Percentiles rank a stretch among this genome's conserved stretches.
Conservation (phyloP, 2,888 invertebrate species). For the Drosophila nr. perissopoda region DNA sequence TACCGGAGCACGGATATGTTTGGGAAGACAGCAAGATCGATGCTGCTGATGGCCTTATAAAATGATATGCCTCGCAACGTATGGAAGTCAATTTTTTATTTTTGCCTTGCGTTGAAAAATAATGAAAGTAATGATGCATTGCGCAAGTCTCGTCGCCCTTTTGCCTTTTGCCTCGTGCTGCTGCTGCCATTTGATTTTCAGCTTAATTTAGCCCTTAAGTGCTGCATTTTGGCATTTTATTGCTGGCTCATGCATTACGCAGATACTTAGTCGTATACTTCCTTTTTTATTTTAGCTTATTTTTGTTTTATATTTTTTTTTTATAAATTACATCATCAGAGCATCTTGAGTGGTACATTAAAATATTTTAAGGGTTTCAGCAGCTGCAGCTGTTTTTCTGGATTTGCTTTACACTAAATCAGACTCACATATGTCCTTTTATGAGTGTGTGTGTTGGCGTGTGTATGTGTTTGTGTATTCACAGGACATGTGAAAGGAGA, state of each 20-base stretch:
- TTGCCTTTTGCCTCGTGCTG: constrained; percentile 21
- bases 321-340: constrained; percentile 25
- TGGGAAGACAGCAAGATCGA: constrained; percentile 47
- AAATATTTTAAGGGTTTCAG: constrained; percentile 17
- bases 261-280: constrained; percentile 18
- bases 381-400: constrained; percentile 30
- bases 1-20: constrained; percentile 60
- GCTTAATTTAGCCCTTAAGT: constrained; percentile 65
- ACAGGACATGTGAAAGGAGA: not conserved
- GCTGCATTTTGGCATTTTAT: constrained; percentile 55
- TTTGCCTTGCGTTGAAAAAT: constrained; percentile 45
- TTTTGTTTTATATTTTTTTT: constrained; percentile 3
- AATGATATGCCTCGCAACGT: constrained; percentile 39
- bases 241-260: constrained; percentile 27
- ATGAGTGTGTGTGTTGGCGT: not conserved
- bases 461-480: not conserved
- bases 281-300: not conserved
- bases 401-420: constrained; percentile 23
- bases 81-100: constrained; percentile 54
- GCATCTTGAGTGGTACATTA: constrained; percentile 15
- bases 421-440: constrained; percentile 3
- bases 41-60: constrained; percentile 50
- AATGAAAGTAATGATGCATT: constrained; percentile 57
- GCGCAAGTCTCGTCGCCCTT: constrained; percentile 13
- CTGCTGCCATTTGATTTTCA: constrained; percentile 48